Evolutionary conservation across 2,113 vertebrate genomes (phyloP), one percentile per base, ranked within the genome.

Genomic region (Sialia sialis): DNA sequence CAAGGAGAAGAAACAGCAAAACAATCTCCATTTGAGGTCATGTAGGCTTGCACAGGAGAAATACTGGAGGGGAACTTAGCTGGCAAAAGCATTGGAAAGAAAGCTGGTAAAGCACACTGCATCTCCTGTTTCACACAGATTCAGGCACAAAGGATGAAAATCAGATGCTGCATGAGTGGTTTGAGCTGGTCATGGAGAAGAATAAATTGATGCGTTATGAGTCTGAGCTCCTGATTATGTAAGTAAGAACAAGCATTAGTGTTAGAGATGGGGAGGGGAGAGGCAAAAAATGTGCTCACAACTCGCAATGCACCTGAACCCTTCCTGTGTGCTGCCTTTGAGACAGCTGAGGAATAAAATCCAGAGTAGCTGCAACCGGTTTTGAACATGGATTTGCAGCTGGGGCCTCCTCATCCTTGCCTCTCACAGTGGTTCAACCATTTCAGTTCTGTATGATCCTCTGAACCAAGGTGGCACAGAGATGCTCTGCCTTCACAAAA

Each of bases 101-200:
- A 97, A 95, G 22, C 75, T 74, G 76, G 70, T 96, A 76, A 97
- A 90, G 94, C 93, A 84, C 48, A 87, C 93, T 96, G 94, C 92
- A 87, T 64, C 63, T 97, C 90, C 94, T 97, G 36, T 97, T 97
- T 98, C 96, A 96, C 97, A 96, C 97, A 98, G 98, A 98, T 97
- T 96, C 98, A 85, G 97, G 96, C 87, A 93, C 94, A 83, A 98
- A 97, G 30, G 98, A 99, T 14, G 98, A 99, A 95, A 94, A 98
- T 58, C 97, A 96, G 92, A 98, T 99, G 92, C 98, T 99, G 44
- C 99, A 99, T 81, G 98, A 98, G 94, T 99, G 99, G 99, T 98
- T 99, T 94, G 98, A 98, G 87, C 97, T 99, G 41, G 99, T 99
- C 48, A 95, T 99, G 97, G 99, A 99, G 97, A 99, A 99, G 98